Percentiles rank a stretch among this genome's conserved stretches.
phyloP scores from a whole-genome alignment of 2,888 invertebrate species.

The Pemphredon lugubris region DNA sequence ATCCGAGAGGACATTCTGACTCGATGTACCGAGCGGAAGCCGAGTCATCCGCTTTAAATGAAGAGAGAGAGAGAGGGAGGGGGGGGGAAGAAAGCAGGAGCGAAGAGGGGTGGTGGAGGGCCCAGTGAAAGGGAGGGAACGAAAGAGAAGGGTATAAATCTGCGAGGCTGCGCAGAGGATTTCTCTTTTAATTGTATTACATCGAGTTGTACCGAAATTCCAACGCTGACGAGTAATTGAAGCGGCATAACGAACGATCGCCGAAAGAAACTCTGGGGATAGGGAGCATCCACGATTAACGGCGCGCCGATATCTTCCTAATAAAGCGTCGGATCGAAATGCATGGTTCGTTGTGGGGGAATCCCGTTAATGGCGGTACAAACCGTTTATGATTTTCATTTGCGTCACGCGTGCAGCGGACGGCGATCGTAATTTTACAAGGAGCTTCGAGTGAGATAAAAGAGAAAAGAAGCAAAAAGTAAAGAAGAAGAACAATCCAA shows the following conservation, averaged over 20 bases:
- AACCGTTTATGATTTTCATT: too few relatives aligned
- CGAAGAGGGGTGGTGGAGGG: neutral
- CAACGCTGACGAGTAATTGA: conserved; percentile 15
- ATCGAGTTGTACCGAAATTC: conserved; percentile 25
- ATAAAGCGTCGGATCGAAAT: too few relatives aligned
- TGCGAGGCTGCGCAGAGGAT: neutral
- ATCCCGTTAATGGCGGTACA: too few relatives aligned
- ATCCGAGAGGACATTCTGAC: conserved; percentile 19
- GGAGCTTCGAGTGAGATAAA: too few relatives aligned
- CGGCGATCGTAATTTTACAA: too few relatives aligned
- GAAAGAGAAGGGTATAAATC: neutral
- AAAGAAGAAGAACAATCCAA: too few relatives aligned
- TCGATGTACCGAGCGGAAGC: conserved; percentile 13
- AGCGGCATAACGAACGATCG: conserved; percentile 3
- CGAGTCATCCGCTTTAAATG: conserved; percentile 20
- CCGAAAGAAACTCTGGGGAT: neutral
- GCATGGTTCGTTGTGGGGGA: too few relatives aligned
- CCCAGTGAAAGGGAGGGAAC: neutral
- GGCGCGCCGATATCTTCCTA: too few relatives aligned
- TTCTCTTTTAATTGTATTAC: conserved; percentile 15
- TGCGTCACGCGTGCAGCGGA: too few relatives aligned
- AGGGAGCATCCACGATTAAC: too few relatives aligned
- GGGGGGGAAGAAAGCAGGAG: neutral
- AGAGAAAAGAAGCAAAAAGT: too few relatives aligned
- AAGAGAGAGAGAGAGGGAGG: conserved; percentile 1